Conservation (phyloP, 2,888 invertebrate genomes). For the Eupithecia inturbata region DNA sequence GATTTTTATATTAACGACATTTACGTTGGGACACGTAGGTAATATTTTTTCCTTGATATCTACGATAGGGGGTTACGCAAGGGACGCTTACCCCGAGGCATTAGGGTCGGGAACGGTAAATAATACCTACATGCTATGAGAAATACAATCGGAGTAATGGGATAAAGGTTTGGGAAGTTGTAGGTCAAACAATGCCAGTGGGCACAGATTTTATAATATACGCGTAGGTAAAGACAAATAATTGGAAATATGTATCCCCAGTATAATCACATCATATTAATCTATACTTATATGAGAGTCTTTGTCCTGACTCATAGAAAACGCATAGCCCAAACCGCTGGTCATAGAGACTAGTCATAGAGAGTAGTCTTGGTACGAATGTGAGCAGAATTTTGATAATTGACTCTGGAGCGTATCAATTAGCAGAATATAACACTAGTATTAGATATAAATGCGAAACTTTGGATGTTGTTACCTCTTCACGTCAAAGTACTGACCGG, state of each 20-base stretch:
- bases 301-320: neutral
- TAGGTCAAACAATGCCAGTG: constrained; percentile 14
- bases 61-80: constrained; percentile 53
- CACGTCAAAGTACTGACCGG: too few relatives aligned
- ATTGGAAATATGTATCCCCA: neutral
- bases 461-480: too few relatives aligned
- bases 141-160: constrained; percentile 18
- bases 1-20: neutral
- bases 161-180: constrained; percentile 6
- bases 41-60: constrained; percentile 48
- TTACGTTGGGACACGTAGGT: neutral
- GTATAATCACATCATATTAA: neutral
- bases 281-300: neutral
- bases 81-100: constrained; percentile 47
- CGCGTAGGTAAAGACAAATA: constrained; percentile 12
- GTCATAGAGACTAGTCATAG: neutral
- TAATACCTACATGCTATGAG: constrained; percentile 25
- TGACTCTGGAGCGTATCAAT: too few relatives aligned
- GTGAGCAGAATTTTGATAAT: too few relatives aligned
- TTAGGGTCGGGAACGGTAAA: constrained; percentile 24
- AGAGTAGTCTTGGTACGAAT: neutral
- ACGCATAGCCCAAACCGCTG: neutral
- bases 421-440: too few relatives aligned
- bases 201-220: too few relatives aligned
- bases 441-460: too few relatives aligned